Conservation (phyloP, 1,140 invertebrate species). For the Batillaria attramentaria region DNA sequence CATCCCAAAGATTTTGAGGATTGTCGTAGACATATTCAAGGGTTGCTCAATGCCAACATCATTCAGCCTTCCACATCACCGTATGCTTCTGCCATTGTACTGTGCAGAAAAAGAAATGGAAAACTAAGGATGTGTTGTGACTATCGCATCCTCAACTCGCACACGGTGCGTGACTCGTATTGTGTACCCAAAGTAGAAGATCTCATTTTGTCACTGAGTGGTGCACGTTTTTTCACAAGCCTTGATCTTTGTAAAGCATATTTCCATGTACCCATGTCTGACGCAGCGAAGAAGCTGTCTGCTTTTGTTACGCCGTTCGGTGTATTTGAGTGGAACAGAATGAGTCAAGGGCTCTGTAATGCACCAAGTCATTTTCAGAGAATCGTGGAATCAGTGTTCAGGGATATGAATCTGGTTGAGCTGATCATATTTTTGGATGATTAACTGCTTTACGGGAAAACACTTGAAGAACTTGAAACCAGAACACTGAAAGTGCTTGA, state of each 20-base stretch:
- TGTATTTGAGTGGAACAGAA: neutral
- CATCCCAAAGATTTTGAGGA: slow-evolving; percentile 18
- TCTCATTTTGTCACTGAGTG: neutral
- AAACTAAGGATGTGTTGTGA: neutral
- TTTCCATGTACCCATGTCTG: slow-evolving; percentile 16
- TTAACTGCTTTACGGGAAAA: neutral
- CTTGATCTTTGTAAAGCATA: slow-evolving; percentile 9
- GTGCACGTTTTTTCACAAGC: neutral
- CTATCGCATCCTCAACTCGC: slow-evolving; percentile 8
- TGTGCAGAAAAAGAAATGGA: neutral
- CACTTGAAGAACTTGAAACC: slow-evolving; percentile 7
- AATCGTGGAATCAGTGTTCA: neutral
- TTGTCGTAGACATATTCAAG: slow-evolving; percentile 1
- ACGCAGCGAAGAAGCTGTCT: neutral
- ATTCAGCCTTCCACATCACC: slow-evolving; percentile 7
- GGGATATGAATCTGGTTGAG: neutral
- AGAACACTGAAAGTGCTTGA: neutral
- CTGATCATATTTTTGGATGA: slow-evolving; percentile 29
- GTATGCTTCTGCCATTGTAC: neutral
- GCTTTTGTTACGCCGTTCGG: slow-evolving; percentile 3
- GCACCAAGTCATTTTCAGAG: neutral
- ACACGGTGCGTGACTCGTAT: neutral
- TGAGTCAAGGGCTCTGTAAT: neutral
- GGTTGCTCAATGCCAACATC: slow-evolving; percentile 15
- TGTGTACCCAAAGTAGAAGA: slow-evolving; percentile 15